These are phyloP conservation scores for Drosophila longiperda DNA, from an alignment of 2,888 invertebrate species.

Conservation along the genomic window DNA sequence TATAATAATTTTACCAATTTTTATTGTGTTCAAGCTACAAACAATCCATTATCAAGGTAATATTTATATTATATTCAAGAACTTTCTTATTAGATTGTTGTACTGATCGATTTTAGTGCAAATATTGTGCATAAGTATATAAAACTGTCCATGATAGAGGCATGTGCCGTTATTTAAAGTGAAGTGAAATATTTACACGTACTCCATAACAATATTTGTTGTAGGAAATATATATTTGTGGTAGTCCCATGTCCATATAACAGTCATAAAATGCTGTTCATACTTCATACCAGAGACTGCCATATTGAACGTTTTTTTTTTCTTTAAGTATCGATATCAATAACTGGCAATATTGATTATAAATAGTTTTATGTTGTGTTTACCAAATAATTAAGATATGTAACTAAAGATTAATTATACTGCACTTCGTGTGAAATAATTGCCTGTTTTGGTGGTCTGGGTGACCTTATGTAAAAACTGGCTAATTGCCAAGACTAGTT, in stretches of 20 bases:
- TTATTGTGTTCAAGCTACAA: too few relatives aligned
- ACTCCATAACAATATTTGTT: not conserved
- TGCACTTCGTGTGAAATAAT: not conserved
- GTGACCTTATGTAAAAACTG: constrained; percentile 6
- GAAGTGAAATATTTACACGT: not conserved
- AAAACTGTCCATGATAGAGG: not conserved
- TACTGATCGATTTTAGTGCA: not conserved
- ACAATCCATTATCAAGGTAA: not conserved
- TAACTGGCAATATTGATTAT: not conserved
- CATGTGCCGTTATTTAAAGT: not conserved
- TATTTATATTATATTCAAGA: not conserved
- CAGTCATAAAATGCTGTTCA: not conserved
- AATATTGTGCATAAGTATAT: not conserved
- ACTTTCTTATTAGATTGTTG: not conserved
- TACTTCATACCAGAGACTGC: not conserved
- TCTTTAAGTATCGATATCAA: too few relatives aligned
- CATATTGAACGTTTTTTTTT: not conserved
- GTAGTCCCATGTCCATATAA: not conserved
- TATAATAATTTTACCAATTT: too few relatives aligned
- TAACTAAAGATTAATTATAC: not conserved
- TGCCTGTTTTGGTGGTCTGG: not conserved
- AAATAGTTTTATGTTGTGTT: not conserved
- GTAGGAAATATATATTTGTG: not conserved
- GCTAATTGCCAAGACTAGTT: constrained; percentile 7
- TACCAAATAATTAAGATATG: not conserved